Percentiles rank a stretch among this genome's conserved stretches.
phyloP scores from a whole-genome alignment of 2,113 vertebrate genomes.

The Enhydra lutris region DNA sequence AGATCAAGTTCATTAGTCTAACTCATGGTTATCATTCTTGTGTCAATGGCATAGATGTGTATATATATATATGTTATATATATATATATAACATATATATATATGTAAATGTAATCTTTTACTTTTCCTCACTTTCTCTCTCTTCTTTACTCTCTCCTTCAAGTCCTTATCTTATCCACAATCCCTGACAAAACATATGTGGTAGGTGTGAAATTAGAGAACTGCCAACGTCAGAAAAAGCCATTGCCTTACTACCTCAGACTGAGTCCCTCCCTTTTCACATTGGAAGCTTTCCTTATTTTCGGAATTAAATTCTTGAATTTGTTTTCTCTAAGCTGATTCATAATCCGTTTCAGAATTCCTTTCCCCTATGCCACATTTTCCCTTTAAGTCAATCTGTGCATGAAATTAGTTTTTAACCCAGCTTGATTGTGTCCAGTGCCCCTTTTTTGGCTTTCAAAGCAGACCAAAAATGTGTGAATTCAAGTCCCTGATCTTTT shows the following conservation, averaged over 20 bases:
- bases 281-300: not conserved
- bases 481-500: slow-evolving; percentile 11
- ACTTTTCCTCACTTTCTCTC: not conserved
- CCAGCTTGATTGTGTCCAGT: slow-evolving; percentile 60
- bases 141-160: not conserved
- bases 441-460: slow-evolving; percentile 41
- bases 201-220: not conserved
- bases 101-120: not conserved
- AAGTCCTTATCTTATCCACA: not conserved
- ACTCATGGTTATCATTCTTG: not conserved
- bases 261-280: not conserved
- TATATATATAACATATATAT: too few species aligned
- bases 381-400: slow-evolving; percentile 77
- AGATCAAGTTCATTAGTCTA: slow-evolving; percentile 45
- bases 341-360: slow-evolving; percentile 68
- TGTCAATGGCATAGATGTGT: not conserved
- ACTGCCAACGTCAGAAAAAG: not conserved
- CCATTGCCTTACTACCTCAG: not conserved
- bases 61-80: too few species aligned
- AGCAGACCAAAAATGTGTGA: not conserved
- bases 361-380: slow-evolving; percentile 70
- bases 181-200: not conserved
- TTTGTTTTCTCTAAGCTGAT: slow-evolving; percentile 65
- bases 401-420: slow-evolving; percentile 67
- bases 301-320: not conserved